Evolutionary conservation across 2,888 invertebrate species (phyloP).

Genomic region (Drosophila macrospina): DNA sequence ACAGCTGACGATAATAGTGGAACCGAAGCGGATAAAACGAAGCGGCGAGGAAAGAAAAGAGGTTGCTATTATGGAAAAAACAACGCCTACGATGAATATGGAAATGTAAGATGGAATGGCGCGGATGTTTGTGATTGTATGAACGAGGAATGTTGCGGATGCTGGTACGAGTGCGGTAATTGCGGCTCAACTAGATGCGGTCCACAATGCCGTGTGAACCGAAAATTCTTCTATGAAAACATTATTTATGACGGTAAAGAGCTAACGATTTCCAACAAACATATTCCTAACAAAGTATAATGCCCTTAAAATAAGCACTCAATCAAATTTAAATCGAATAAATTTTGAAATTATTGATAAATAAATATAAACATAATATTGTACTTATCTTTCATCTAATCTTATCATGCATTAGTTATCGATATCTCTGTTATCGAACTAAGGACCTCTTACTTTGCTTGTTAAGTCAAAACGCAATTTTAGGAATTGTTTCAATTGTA

Average conservation of each 20-base stretch:
- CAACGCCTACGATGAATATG: conserved; percentile 89
- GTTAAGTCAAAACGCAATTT: not conserved
- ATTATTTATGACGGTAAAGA: conserved; percentile 93
- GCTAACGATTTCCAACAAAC: conserved; percentile 78
- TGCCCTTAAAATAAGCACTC: not conserved
- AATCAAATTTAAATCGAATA: not conserved
- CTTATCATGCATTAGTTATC: not conserved
- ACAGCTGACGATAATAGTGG: conserved; percentile 25
- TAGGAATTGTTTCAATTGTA: not conserved
- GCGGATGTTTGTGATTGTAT: conserved; percentile 94
- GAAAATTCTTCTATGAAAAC: conserved; percentile 92
- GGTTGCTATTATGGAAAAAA: conserved; percentile 49
- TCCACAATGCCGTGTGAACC: conserved; percentile 91
- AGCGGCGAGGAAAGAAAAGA: conserved; percentile 87
- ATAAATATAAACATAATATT: not conserved
- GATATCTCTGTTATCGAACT: not conserved
- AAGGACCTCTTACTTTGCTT: not conserved
- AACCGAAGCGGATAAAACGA: conserved; percentile 89
- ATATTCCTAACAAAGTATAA: conserved; percentile 50
- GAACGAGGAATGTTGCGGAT: conserved; percentile 91
- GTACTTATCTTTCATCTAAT: not conserved
- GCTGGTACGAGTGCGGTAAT: conserved; percentile 92
- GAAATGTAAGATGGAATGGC: conserved; percentile 88
- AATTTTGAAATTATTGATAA: not conserved
- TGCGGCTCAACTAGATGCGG: conserved; percentile 92